phyloP scores from a whole-genome alignment of 1,140 invertebrate genomes.

The Drosophila asahinai region DNA sequence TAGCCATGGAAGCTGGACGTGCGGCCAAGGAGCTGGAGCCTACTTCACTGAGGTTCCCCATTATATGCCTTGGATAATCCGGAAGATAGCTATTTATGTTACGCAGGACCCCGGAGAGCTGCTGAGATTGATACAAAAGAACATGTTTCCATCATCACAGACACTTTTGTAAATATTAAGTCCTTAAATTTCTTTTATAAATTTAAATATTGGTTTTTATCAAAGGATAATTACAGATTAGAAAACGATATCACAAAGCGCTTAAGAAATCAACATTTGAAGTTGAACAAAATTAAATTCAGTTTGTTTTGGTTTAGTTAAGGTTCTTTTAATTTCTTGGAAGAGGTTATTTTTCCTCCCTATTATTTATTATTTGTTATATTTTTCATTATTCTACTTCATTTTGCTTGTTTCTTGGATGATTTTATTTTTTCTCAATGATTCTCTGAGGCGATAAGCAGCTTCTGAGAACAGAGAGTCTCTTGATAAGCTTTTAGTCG shows the following conservation, averaged over 20 bases:
- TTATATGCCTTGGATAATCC: background rate
- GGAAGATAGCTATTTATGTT: background rate
- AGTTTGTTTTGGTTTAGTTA: background rate
- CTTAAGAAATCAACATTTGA: background rate
- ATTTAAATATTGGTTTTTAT: no score
- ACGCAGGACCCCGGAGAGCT: background rate
- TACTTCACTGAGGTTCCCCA: background rate
- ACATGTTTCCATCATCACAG: background rate
- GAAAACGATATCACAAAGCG: background rate
- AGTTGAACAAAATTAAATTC: background rate
- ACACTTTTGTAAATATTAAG: no score
- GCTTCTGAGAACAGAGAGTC: background rate
- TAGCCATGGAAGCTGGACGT: conserved; percentile 1
- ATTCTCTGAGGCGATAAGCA: background rate
- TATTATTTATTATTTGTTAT: background rate
- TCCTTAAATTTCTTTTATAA: no score
- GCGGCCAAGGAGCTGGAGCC: conserved; percentile 8
- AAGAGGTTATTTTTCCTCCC: background rate
- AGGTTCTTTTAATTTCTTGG: background rate
- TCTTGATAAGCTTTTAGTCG: background rate
- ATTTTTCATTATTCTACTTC: background rate
- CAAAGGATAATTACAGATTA: background rate
- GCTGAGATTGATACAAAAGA: accelerated
- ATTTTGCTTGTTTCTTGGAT: background rate
- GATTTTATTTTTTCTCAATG: no score